These are phyloP conservation scores for Porites rus DNA, from an alignment of 92 coral and sea anemone species.

Conservation along the genomic window DNA sequence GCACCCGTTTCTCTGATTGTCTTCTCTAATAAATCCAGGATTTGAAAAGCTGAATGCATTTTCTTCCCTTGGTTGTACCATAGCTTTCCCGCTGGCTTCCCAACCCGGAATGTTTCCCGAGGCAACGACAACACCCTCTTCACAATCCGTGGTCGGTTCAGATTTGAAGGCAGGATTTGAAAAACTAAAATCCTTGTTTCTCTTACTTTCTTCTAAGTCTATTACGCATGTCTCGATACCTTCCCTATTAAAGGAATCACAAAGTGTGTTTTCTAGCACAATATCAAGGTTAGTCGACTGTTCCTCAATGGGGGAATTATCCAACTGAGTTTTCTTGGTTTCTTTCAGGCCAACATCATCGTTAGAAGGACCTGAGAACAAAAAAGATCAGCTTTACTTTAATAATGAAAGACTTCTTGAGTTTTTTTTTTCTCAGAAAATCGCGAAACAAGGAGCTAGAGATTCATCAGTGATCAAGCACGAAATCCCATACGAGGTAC, in stretches of 20 bases:
- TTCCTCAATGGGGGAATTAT: too few relatives aligned
- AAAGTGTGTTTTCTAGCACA: neutral
- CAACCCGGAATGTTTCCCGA: neutral
- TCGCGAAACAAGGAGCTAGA: too few relatives aligned
- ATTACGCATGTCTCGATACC: neutral
- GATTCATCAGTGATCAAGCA: too few relatives aligned
- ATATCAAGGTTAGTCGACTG: neutral
- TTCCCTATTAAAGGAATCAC: neutral
- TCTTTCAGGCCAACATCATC: neutral
- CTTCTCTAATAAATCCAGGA: constrained; percentile 22
- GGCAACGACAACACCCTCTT: neutral
- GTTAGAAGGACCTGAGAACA: constrained; percentile 15
- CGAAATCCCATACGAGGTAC: too few relatives aligned
- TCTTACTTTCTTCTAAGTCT: neutral
- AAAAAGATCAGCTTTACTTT: too few relatives aligned
- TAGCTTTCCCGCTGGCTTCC: neutral
- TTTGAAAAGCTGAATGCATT: constrained; percentile 29
- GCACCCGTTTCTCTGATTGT: neutral
- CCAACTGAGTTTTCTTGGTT: too few relatives aligned
- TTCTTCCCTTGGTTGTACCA: neutral
- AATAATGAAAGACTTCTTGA: neutral
- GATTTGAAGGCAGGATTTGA: constrained; percentile 39
- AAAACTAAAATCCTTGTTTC: constrained; percentile 14
- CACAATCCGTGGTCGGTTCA: neutral
- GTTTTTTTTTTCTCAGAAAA: too few relatives aligned